Evolutionary conservation across 1,140 invertebrate species (phyloP), one percentile per base, ranked within the genome.

Genomic region (Cylas formicarius): DNA sequence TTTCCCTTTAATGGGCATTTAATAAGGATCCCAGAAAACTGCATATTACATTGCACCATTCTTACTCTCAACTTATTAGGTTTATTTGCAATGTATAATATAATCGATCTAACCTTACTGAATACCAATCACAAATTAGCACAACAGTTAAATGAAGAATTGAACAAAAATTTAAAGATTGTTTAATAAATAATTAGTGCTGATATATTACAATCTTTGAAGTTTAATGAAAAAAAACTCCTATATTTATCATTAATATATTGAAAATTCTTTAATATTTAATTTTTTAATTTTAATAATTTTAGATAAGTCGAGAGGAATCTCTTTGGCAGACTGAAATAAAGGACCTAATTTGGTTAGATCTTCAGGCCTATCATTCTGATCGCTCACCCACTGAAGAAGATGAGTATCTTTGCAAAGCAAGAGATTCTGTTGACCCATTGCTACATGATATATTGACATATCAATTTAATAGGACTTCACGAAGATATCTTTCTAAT

Each of bases 301-400:
- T 64, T 64, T 72, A 88, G 73, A 77, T 85, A 56, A 90, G 84
- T 52, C 72, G 77, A 48, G 87, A 93, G 63, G 85, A 91, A 60
- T 76, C 83, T 33, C 67, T 84, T 28, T 92, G 85, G 84, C 86
- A 91, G 62, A 90, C 84, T 47, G 82, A 90, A 65, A 63, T 88
- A 6, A 89, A 89, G 66, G 89, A 92, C 69, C 69, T 89, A 48
- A 83, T 93, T 44, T 94, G 90, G 90, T 61, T 93, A 49, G 89
- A 93, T 70, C 68, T 94, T 21, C 85, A 87, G 61, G 89, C 88
- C 1, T 82, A 80, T 70, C 74, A 85, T 33, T 81, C 82, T 1
- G 82, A 84, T 45, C 66, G 80, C 11, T 80, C 76, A 3, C 69
- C 78, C 3, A 71, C 79, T 21, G 80, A 84, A 53, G 84, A 90